These are phyloP conservation scores for Tragopan temminckii DNA, from an alignment of 2,797 vertebrate genomes.

Conservation along the genomic window DNA sequence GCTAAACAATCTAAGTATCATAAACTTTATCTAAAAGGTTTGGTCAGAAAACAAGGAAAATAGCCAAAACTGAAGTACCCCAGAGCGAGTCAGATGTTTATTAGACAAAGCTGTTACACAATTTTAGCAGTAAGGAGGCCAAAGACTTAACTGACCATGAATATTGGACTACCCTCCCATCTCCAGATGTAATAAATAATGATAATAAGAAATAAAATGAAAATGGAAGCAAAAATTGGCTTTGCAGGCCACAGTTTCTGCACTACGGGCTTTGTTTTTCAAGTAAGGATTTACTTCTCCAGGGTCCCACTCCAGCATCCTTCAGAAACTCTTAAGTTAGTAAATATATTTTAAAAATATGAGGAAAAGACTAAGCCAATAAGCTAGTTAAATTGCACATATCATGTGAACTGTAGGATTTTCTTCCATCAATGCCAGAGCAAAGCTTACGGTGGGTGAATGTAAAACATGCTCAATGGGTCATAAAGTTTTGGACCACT, in stretches of 20 bases:
- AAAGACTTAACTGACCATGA: not conserved
- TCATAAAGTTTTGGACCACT: not conserved
- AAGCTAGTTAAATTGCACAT: accelerated
- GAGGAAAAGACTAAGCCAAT: not conserved
- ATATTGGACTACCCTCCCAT: not conserved
- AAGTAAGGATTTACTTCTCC: not conserved
- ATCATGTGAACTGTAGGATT: accelerated
- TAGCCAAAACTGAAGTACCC: not conserved
- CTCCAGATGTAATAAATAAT: not conserved
- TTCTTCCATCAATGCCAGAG: not conserved
- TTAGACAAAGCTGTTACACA: not conserved
- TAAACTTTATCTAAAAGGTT: not conserved
- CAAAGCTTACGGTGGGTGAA: not conserved
- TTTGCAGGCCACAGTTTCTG: not conserved
- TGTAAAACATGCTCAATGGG: not conserved
- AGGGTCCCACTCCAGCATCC: not conserved
- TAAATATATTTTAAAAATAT: not conserved
- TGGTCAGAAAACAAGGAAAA: not conserved
- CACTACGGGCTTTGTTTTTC: not conserved
- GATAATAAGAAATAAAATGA: not conserved
- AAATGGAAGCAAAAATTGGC: not conserved
- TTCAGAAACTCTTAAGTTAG: not conserved
- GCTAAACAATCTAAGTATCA: not conserved
- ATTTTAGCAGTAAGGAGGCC: not conserved
- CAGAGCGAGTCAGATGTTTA: not conserved